Conservation (phyloP, 2,888 invertebrate genomes). For the Ephialtes manifestator region DNA sequence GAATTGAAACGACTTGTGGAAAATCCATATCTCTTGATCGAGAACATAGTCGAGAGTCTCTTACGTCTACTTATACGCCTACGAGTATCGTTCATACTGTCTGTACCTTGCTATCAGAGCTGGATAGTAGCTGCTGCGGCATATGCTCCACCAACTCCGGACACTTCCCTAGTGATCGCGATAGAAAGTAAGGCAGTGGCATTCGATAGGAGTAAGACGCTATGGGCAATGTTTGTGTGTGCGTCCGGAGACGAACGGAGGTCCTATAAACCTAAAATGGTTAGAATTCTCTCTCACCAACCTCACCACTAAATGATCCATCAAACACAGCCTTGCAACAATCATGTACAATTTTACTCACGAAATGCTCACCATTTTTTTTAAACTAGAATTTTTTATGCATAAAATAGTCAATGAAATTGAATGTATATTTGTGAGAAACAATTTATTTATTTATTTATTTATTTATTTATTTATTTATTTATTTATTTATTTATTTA, state of each 20-base stretch:
- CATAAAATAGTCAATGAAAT: too few relatives aligned
- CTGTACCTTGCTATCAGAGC: not conserved
- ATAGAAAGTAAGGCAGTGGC: conserved; percentile 57
- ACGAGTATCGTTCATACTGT: not conserved
- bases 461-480: too few relatives aligned
- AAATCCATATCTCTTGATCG: conserved; percentile 26
- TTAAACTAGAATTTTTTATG: too few relatives aligned
- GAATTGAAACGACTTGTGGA: conserved; percentile 34
- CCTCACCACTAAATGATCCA: not conserved
- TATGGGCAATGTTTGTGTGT: conserved; percentile 5
- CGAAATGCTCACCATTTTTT: too few relatives aligned
- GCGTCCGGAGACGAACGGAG: not conserved
- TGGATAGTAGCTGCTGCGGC: not conserved
- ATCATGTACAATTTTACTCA: too few relatives aligned
- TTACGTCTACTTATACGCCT: not conserved
- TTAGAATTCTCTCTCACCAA: conserved; percentile 19
- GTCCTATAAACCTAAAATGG: not conserved
- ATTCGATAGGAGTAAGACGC: conserved; percentile 24
- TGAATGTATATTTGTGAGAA: too few relatives aligned
- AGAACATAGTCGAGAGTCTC: not conserved
- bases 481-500: too few relatives aligned
- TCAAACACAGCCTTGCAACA: too few relatives aligned
- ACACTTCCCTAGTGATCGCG: conserved; percentile 35
- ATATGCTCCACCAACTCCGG: not conserved
- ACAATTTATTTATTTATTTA: too few relatives aligned